phyloP scores from a whole-genome alignment of 1,140 invertebrate genomes.

The Oncopeltus fasciatus region DNA sequence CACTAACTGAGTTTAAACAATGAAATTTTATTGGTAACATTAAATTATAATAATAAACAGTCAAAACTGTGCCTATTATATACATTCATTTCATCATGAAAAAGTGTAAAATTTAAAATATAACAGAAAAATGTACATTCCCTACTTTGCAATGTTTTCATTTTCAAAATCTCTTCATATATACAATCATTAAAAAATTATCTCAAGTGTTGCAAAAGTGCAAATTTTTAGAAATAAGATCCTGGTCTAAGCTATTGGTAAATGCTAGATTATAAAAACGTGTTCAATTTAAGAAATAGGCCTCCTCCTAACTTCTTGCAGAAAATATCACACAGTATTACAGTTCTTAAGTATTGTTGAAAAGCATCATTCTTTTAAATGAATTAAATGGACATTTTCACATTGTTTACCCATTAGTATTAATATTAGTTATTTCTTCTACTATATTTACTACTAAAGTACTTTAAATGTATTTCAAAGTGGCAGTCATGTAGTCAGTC shows the following conservation, averaged over 20 bases:
- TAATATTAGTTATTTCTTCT: neutral
- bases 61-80: slow-evolving; percentile 11
- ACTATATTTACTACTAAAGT: neutral
- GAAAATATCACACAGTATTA: slow-evolving; percentile 13
- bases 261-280: neutral
- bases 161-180: neutral
- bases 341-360: neutral
- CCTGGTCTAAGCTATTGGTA: neutral
- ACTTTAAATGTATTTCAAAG: slow-evolving; percentile 7
- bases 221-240: neutral
- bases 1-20: neutral
- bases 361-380: neutral
- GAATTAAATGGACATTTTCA: slow-evolving; percentile 1
- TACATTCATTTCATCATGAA: neutral
- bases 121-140: slow-evolving; percentile 3
- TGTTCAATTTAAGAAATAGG: slow-evolving; percentile 12
- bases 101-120: slow-evolving; percentile 6
- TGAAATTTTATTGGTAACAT: slow-evolving; percentile 8
- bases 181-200: slow-evolving; percentile 9
- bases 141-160: slow-evolving; percentile 13
- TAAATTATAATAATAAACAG: slow-evolving; percentile 10
- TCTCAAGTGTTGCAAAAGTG: neutral
- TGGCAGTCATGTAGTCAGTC: slow-evolving; percentile 10
- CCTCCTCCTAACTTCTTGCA: slow-evolving; percentile 5
- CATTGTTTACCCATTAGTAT: neutral